A percentile compares a stretch with the other conserved stretches of the same genome.
phyloP scores from a whole-genome alignment of 2,113 vertebrate species.

The Atrichornis clamosus region DNA sequence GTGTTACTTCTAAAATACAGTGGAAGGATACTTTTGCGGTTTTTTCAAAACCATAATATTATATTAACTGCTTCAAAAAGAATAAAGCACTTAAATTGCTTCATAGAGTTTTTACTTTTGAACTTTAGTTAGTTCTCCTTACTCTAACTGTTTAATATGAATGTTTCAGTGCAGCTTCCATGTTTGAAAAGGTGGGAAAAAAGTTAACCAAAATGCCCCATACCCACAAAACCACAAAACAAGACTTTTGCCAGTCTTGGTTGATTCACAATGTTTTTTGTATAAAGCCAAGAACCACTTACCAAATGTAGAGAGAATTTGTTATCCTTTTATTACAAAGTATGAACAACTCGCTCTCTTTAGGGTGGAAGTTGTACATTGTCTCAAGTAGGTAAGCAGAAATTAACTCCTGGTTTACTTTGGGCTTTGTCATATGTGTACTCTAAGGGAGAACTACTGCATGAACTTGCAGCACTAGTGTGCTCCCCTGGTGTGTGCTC shows the following conservation, averaged over 20 bases:
- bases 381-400: background rate
- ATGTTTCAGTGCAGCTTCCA: background rate
- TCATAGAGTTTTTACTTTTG: background rate
- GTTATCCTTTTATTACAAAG: background rate
- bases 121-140: background rate
- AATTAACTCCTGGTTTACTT: background rate
- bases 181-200: accelerated
- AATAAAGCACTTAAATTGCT: background rate
- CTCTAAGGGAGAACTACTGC: background rate
- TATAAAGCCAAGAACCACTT: background rate
- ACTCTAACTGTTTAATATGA: background rate
- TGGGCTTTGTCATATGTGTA: background rate
- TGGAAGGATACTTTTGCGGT: background rate
- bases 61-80: background rate
- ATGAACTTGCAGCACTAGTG: background rate
- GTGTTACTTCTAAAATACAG: background rate
- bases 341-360: background rate
- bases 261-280: background rate
- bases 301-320: background rate
- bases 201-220: background rate
- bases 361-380: background rate
- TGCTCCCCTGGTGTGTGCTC: background rate
- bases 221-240: background rate
- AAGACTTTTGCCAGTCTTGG: background rate
- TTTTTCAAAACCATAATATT: background rate